Evolutionary conservation across 2,113 vertebrate genomes (phyloP).

Genomic region (Thomomys bottae): DNA sequence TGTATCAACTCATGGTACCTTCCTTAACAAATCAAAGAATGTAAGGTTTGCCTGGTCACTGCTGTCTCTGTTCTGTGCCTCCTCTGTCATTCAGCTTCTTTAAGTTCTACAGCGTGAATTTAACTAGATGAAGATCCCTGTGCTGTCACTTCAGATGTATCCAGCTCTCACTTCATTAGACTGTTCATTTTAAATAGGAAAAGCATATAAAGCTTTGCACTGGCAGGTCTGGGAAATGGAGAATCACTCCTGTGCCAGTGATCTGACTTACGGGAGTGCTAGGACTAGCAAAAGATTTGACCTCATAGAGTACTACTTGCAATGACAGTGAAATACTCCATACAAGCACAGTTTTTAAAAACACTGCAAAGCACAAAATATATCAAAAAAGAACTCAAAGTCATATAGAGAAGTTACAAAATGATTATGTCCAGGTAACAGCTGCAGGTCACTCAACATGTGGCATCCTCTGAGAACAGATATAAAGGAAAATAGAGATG

Average conservation of each 20-base stretch:
- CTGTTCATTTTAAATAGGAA: background rate
- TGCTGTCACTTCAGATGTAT: background rate
- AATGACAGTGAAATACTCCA: background rate
- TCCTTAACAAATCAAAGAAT: background rate
- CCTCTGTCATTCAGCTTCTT: background rate
- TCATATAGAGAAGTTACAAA: background rate
- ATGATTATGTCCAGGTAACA: background rate
- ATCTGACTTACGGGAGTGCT: background rate
- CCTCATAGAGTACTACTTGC: background rate
- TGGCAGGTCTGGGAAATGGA: background rate
- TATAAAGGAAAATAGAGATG: background rate
- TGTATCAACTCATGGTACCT: background rate
- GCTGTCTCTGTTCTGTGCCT: background rate
- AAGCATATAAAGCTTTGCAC: background rate
- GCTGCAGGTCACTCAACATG: background rate
- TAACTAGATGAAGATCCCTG: background rate
- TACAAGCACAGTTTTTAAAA: background rate
- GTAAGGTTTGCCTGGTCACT: background rate
- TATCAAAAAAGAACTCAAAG: too few relatives aligned
- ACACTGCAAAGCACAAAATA: background rate
- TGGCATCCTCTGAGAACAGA: background rate
- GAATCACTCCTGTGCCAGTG: background rate
- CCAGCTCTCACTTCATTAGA: background rate
- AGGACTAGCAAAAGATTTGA: background rate
- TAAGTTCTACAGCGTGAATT: background rate